Percentiles rank a stretch among this genome's conserved stretches.
phyloP scores from a whole-genome alignment of 2,113 vertebrate genomes.

The Rhineura floridana region DNA sequence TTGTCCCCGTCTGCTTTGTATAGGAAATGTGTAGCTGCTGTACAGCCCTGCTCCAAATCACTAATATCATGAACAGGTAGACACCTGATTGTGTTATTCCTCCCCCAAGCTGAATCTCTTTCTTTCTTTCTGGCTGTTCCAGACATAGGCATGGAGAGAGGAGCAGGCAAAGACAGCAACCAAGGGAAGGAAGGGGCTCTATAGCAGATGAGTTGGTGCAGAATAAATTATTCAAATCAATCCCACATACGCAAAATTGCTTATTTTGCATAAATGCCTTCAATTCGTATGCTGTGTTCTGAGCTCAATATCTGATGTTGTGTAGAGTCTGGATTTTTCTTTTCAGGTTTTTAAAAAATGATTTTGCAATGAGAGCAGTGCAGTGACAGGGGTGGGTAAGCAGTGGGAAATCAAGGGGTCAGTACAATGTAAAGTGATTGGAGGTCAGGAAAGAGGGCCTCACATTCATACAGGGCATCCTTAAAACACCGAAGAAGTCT shows the following conservation, averaged over 20 bases:
- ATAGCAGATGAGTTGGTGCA: background rate
- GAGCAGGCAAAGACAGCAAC: background rate
- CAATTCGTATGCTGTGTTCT: background rate
- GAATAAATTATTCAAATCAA: constrained; percentile 13
- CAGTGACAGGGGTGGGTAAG: background rate
- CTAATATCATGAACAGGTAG: background rate
- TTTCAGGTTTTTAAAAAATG: background rate
- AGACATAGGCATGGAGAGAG: background rate
- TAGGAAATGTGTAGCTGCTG: no score
- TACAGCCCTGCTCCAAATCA: background rate
- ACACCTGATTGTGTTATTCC: background rate
- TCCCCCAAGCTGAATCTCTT: background rate
- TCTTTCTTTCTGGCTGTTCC: background rate
- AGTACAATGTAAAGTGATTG: background rate
- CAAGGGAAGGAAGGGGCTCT: background rate
- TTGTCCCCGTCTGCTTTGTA: background rate
- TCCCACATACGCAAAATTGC: background rate
- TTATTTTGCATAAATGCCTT: constrained; percentile 12
- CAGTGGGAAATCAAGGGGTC: background rate
- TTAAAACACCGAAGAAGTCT: background rate
- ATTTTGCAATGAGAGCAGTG: background rate
- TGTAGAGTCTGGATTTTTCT: background rate
- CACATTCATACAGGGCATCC: background rate
- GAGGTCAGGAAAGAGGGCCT: background rate
- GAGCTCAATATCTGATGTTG: background rate